A percentile compares a stretch with the other conserved stretches of the same genome.
Evolutionary conservation across 2,888 invertebrate genomes (phyloP).

Genomic region (Papilio demoleus): DNA sequence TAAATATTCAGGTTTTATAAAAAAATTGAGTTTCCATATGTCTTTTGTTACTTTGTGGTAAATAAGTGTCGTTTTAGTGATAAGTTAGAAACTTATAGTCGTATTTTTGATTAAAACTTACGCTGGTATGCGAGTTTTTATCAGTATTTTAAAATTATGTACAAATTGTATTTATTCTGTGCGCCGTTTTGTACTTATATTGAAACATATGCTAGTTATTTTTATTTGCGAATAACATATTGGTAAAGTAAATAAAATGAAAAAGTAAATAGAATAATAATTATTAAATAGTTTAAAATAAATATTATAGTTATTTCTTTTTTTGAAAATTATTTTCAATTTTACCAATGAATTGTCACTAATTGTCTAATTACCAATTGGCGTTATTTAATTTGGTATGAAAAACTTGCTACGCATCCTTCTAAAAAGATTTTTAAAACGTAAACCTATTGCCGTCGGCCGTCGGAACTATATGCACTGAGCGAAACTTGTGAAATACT

Average conservation of each 20-base stretch:
- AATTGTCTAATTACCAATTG: too few species aligned
- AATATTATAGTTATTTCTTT: too few species aligned
- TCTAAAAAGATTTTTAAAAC: not conserved
- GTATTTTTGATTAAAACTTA: not conserved
- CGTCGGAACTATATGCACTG: not conserved
- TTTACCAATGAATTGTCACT: too few species aligned
- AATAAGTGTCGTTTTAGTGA: not conserved
- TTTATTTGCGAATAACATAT: too few species aligned
- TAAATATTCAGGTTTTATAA: not conserved
- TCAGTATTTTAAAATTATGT: not conserved
- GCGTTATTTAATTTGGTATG: not conserved
- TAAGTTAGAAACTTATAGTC: not conserved
- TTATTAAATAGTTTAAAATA: too few species aligned
- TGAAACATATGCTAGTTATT: not conserved
- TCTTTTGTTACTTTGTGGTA: constrained; percentile 10
- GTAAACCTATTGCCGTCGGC: constrained; percentile 1
- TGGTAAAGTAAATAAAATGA: too few species aligned
- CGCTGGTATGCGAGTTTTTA: not conserved
- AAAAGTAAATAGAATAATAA: too few species aligned
- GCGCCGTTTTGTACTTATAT: not conserved
- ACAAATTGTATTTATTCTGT: not conserved
- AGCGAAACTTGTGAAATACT: not conserved
- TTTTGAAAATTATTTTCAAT: too few species aligned
- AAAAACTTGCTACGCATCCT: not conserved
- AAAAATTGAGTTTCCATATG: not conserved